Evolutionary conservation across 2,888 invertebrate genomes (phyloP).

Genomic region (Melanargia galathea): DNA sequence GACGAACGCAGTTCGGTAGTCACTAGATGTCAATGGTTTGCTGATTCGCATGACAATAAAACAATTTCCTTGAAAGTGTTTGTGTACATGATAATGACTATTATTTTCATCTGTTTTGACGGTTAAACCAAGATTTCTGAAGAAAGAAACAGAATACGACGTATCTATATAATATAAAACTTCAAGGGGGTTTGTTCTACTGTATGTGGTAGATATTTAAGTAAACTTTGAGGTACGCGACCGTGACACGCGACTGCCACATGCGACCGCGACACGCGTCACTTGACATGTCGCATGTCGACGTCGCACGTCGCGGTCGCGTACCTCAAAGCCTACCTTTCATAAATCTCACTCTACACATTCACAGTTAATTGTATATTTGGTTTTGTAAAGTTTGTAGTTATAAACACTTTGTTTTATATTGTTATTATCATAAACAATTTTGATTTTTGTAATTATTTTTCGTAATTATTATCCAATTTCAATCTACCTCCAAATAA

Average conservation of each 20-base stretch:
- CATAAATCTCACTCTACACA: conserved; percentile 5
- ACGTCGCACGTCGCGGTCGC: too few species aligned
- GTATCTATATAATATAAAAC: too few species aligned
- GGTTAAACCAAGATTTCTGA: too few species aligned
- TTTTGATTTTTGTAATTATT: neutral
- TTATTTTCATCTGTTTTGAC: neutral
- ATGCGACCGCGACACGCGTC: too few species aligned
- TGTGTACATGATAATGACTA: neutral
- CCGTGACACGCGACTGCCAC: too few species aligned
- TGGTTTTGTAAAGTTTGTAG: neutral
- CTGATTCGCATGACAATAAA: conserved; percentile 28
- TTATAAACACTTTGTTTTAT: neutral
- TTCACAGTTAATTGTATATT: conserved; percentile 15
- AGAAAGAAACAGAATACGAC: too few species aligned
- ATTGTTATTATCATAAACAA: neutral
- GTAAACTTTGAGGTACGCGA: too few species aligned
- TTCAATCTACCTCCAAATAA: neutral
- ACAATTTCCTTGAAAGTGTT: conserved; percentile 3
- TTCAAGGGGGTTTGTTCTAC: too few species aligned
- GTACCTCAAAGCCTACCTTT: too few species aligned
- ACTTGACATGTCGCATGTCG: too few species aligned
- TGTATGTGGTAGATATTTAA: too few species aligned
- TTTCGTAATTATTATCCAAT: neutral
- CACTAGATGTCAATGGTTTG: conserved; percentile 7
- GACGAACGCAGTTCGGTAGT: conserved; percentile 2